These are phyloP conservation scores for Xestoiulus laeticollis DNA, from an alignment of 2,888 invertebrate species.

Conservation along the genomic window DNA sequence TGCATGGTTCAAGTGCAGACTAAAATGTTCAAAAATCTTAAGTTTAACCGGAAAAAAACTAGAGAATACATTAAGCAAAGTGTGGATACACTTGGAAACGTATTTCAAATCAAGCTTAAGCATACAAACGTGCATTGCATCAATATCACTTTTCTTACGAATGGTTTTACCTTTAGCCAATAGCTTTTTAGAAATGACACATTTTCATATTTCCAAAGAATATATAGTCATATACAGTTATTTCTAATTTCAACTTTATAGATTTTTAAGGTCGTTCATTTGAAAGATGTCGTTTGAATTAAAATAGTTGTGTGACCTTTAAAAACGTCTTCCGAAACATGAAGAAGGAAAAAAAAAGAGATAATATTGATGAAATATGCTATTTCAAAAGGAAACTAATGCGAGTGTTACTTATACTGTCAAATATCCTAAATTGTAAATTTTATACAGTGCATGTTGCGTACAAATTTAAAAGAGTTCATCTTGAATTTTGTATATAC, in stretches of 20 bases:
- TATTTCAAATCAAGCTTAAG: neutral
- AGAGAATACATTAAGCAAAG: neutral
- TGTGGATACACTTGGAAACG: neutral
- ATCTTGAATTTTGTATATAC: constrained; percentile 24
- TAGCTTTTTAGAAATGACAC: neutral
- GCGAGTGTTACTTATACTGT: neutral
- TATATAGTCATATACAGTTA: neutral
- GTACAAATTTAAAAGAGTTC: neutral
- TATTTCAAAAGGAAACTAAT: neutral
- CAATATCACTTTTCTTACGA: neutral
- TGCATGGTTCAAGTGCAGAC: neutral
- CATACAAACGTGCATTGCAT: neutral
- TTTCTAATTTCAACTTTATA: neutral
- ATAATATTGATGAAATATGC: neutral
- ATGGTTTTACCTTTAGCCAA: neutral
- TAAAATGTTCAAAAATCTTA: neutral
- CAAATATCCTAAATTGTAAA: neutral
- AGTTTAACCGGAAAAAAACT: neutral
- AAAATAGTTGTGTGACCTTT: neutral
- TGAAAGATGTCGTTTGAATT: neutral
- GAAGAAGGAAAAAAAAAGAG: neutral
- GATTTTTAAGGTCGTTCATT: neutral
- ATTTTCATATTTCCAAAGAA: neutral
- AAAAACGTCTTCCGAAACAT: neutral
- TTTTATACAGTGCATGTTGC: neutral